Evolutionary conservation across 2,113 vertebrate genomes (phyloP), one percentile per base, ranked within the genome.

Genomic region (Cromileptes altivelis): DNA sequence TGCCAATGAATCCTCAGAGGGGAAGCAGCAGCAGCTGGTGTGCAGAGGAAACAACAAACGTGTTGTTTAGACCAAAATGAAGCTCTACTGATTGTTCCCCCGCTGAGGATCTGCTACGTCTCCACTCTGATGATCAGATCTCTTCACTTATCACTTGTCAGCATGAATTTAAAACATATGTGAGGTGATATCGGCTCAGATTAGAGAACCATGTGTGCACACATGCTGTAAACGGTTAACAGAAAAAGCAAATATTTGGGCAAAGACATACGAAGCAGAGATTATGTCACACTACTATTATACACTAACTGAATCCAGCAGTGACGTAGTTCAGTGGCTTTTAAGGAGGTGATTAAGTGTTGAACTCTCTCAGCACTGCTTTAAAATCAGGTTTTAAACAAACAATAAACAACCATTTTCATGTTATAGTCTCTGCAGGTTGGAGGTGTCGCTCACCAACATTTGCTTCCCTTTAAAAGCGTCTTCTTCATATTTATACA

Each of bases 21-120:
- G 27, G 40, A 75, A 80, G 62, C 80, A 69, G 52, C 81, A 65
- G 56, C 91, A 91, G 89, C 91, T 91, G 91, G 72, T 12, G 37
- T 3, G 53, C 87, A 89, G 74, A 90, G 78, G 78, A 85, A 87
- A 85, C 77, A 85, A 84, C 64, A 42, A 83, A 80, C 49, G 62
- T 45, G 81, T 53, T 83, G 80, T 78, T 88, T 47, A 30, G 19
- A 60, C 45, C 50, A 30, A 70, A 67, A 30, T 60, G 52, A 70
- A 75, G 52, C 70, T 49, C 68, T 1, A 4, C 53, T 40, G 70
- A 75, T 77, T 40, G 75, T 77, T 67, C 70, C 86, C 74, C 64
- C 78, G 12, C 50, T 53, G 74, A 70, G 64, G 37, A 52, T 77
- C 65, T 73, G 73, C 23, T 55, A 23, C 70, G 6, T 56, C 80